A percentile compares a stretch with the other conserved stretches of the same genome.
Conservation (phyloP, 2,888 invertebrate genomes). For the Helicoverpa assulta region DNA sequence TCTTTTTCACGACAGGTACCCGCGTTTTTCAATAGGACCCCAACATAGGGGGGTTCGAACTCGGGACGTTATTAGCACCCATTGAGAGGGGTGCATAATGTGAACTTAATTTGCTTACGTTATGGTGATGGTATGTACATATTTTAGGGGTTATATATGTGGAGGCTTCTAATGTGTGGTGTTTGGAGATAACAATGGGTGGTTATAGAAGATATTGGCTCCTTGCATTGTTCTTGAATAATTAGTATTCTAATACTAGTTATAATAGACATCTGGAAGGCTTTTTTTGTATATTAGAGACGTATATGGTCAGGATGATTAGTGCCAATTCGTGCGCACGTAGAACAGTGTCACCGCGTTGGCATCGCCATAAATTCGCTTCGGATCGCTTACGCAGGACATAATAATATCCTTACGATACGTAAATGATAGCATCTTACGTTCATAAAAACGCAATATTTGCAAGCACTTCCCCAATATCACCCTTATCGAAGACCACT, state of each 20-base stretch:
- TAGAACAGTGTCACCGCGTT: too few species aligned
- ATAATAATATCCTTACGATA: too few species aligned
- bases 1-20: conserved; percentile 70
- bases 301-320: too few species aligned
- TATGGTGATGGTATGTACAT: conserved; percentile 83
- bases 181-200: not conserved
- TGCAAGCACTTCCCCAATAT: not conserved
- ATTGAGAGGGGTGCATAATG: conserved; percentile 89
- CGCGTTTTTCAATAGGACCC: conserved; percentile 76
- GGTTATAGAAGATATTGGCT: not conserved
- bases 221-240: not conserved
- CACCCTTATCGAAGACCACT: not conserved
- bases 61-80: conserved; percentile 86
- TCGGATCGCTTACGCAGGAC: too few species aligned
- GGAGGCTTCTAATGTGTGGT: conserved; percentile 30
- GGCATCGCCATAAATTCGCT: too few species aligned
- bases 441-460: too few species aligned
- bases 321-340: too few species aligned
- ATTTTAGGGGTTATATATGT: conserved; percentile 65
- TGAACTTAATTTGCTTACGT: conserved; percentile 85
- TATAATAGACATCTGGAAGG: too few species aligned
- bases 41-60: conserved; percentile 70
- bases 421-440: too few species aligned
- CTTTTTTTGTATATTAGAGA: too few species aligned
- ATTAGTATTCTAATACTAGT: too few species aligned